Base-by-base conservation (phyloP, 2,888 invertebrate species). In the Cataglyphis cursor region DNA sequence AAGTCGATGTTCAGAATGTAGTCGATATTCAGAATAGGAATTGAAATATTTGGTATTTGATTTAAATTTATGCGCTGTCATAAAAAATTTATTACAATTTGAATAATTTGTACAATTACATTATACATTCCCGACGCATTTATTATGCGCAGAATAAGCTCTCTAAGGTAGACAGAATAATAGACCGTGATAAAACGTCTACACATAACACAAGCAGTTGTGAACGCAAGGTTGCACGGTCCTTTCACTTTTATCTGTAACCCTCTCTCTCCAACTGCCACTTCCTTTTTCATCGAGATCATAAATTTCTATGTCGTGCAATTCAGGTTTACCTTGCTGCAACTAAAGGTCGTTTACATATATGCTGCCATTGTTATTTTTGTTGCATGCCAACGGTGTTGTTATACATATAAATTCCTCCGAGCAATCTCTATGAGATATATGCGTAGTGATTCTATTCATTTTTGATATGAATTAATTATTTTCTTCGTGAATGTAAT, bases 191-290 rank as follows among this genome's bases (percentile, higher is more conserved):
- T 87, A 84, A 85, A 87, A 87, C 54, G 41, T 70, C 66, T 73
- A 75, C 74, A 81, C 76, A 81, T 82, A 81, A 81, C 66, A 65
- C 78, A 85, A 85, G 81, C 83, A 80, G 80, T 83, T 74, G 83
- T 81, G 84, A 91, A 88, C 83, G 90, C 94, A 94, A 94, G 94
- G 94, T 94, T 94, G 92, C 89, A 90, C 90, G 87, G 89, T 93
- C 94, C 94, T 94, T 94, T 94, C 94, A 94, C 94, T 94, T 94
- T 94, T 93, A 94, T 93, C 92, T 86, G 62, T 59, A 61, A 68
- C 48, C 70, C 84, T 66, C 64, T 59, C 64, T 54, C n/a, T 65
- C 38, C 24, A 62, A 65, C 21, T 57, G 24, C 75, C 78, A 41
- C 31, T 57, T 84, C 82, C 75, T 83, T 86, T 85, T 86, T 87